Base-by-base conservation (phyloP, 1,140 invertebrate species). In the Drosophila seguyi region DNA sequence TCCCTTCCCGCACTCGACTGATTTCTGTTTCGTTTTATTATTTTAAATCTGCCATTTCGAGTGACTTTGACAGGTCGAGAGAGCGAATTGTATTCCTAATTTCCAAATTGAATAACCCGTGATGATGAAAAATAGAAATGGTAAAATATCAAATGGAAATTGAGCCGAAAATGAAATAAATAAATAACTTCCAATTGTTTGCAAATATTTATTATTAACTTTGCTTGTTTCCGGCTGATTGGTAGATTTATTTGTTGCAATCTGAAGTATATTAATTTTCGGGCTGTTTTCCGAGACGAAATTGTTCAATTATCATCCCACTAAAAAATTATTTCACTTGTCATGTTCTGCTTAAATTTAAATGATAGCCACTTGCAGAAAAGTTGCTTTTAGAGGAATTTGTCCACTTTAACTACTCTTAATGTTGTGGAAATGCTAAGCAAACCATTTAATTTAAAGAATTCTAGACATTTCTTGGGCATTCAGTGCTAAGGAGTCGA, bases 11-110 rank as follows among this genome's bases (percentile, higher is more conserved):
- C 41, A 50, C 16, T 14, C 34, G n/a, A 27, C 25, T 8, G 4
- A 38, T 55, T 53, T 56, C 38, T 39, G 25, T 27, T 10, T 11
- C 45, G 4, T 39, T 7, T 18, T 36, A n/a, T 56, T 36, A 14
- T 58, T 55, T 25, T 18, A 44, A 56, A 59, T 60, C 45, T 50
- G 59, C 2, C 65, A 67, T 65, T 80, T 68, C 13, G 45, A 69
- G 55, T 66, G 66, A 72, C 50, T 63, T 53, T 62, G 63, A 84
- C 69, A 61, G 56, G 18, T 42, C 68, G 50, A 11, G 57, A 38
- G 41, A 41, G 50, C 56, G 55, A 72, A 44, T 14, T 36, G 41
- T 34, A 36, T 65, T 62, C 55, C n/a, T 79, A 79, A 75, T 60
- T 56, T 55, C 18, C 31, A 65, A 71, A 79, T 57, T 73, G 45